Conservation (phyloP, 2,888 invertebrate species). For the Therioaphis trifolii region DNA sequence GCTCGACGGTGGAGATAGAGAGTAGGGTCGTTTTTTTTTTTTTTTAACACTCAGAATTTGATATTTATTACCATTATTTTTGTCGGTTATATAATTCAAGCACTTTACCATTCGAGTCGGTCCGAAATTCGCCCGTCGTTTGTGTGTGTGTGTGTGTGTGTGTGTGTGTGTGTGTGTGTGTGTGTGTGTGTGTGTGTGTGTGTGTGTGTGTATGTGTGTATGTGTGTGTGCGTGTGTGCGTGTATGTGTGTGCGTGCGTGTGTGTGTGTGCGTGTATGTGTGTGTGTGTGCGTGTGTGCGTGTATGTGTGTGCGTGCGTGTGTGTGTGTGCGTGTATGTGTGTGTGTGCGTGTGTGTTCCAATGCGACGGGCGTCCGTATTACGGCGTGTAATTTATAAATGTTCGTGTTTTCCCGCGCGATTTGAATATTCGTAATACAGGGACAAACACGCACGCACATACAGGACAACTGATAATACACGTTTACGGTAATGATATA, state of each 20-base stretch:
- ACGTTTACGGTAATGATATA: too few species aligned
- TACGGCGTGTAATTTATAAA: not conserved
- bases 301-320: too few species aligned
- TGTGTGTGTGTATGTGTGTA: not conserved
- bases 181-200: not conserved
- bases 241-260: not conserved
- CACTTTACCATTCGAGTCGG: slow-evolving; percentile 34
- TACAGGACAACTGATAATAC: not conserved
- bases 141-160: not conserved
- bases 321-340: too few species aligned
- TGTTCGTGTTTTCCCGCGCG: slow-evolving; percentile 12
- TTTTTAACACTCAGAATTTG: slow-evolving; percentile 44
- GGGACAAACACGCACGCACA: too few species aligned
- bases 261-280: too few species aligned
- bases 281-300: too few species aligned
- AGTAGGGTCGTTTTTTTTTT: not conserved
- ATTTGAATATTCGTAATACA: not conserved
- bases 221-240: not conserved
- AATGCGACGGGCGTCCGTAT: too few species aligned
- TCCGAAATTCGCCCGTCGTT: not conserved
- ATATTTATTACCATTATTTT: slow-evolving; percentile 61
- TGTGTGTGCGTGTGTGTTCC: too few species aligned
- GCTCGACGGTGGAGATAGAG: not conserved
- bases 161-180: not conserved
- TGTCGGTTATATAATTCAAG: slow-evolving; percentile 54